These are phyloP conservation scores for Holacanthella duospinosa DNA, from an alignment of 2,888 invertebrate species.

Conservation along the genomic window DNA sequence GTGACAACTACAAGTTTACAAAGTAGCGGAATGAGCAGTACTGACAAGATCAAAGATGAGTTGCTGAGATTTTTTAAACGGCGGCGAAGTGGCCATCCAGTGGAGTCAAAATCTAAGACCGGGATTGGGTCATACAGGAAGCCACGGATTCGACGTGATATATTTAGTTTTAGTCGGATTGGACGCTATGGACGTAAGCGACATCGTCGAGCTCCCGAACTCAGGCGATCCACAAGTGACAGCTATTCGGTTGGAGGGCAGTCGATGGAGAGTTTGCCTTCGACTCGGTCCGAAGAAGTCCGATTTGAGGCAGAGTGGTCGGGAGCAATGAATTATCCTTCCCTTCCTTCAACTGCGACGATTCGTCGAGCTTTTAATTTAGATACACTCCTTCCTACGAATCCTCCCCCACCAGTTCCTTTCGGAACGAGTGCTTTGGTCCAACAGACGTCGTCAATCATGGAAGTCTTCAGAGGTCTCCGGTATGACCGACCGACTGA, in stretches of 20 bases:
- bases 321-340: constrained; percentile 10
- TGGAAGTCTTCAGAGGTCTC: constrained; percentile 24
- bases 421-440: background rate
- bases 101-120: background rate
- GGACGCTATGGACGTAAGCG: background rate
- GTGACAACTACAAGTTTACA: background rate
- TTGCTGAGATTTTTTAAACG: constrained; percentile 25
- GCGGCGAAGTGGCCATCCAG: background rate
- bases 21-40: background rate
- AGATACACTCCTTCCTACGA: background rate
- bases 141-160: background rate
- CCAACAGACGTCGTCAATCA: constrained; percentile 1
- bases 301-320: constrained; percentile 17
- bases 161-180: background rate
- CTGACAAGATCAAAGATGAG: constrained; percentile 26
- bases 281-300: constrained; percentile 28
- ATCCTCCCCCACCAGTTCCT: no score
- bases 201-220: background rate
- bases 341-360: background rate
- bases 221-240: constrained; percentile 32
- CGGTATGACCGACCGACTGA: constrained; percentile 29
- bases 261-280: constrained; percentile 33
- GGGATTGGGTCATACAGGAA: background rate
- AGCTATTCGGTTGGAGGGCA: constrained; percentile 33
- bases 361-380: background rate